Conservation (phyloP, 2,888 invertebrate genomes). For the Trisateles emortualis region DNA sequence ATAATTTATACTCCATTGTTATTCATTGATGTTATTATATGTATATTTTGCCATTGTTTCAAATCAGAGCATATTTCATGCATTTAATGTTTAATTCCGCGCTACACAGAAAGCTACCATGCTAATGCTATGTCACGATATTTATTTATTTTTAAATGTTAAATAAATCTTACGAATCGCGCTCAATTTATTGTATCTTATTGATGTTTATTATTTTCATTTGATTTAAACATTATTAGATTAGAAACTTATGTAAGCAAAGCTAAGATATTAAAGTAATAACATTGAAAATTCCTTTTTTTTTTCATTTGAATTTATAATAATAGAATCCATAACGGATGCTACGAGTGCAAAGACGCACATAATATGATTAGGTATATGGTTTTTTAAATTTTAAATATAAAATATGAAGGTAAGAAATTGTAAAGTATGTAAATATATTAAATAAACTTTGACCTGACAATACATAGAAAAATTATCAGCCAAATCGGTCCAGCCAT, state of each 20-base stretch:
- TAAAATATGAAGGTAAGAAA: no score
- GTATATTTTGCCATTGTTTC: constrained; percentile 87
- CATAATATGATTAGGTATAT: constrained; percentile 34
- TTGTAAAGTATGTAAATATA: constrained; percentile 15
- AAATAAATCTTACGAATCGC: constrained; percentile 2
- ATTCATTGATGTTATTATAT: constrained; percentile 87
- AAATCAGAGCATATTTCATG: constrained; percentile 87
- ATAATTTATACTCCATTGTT: constrained; percentile 87
- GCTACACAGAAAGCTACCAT: constrained; percentile 52
- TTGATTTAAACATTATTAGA: no score
- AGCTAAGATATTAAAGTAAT: no score
- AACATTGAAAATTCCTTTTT: no score
- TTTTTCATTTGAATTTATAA: constrained; percentile 65
- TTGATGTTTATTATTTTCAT: constrained; percentile 64
- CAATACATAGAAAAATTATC: no score
- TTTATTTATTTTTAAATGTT: constrained; percentile 1
- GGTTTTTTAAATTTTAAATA: constrained; percentile 62
- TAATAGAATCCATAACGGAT: constrained; percentile 55
- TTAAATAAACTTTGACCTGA: no score
- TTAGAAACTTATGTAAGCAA: no score
- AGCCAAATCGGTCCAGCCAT: no score
- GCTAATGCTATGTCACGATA: constrained; percentile 29
- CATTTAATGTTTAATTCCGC: constrained; percentile 80
- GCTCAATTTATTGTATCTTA: constrained; percentile 47
- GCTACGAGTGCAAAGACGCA: constrained; percentile 56